phyloP scores from a whole-genome alignment of 2,888 invertebrate species.

The Micoletzkya japonica region DNA sequence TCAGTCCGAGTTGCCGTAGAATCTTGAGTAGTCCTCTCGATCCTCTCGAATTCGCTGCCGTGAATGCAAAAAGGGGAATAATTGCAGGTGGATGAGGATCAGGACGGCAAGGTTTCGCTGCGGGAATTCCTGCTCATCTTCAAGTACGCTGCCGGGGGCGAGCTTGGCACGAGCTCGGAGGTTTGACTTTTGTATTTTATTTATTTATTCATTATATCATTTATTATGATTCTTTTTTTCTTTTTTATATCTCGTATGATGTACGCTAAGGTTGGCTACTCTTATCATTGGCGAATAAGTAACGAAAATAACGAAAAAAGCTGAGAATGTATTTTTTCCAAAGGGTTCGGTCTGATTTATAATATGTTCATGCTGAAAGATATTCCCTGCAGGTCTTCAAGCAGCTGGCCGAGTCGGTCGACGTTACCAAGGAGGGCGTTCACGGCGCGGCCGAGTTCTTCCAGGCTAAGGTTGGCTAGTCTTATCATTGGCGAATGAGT shows the following conservation, averaged over 20 bases:
- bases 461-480: slow-evolving; percentile 45
- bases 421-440: slow-evolving; percentile 53
- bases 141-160: slow-evolving; percentile 88
- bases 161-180: slow-evolving; percentile 83
- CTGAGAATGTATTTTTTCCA: not conserved
- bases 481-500: too few species aligned
- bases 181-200: too few species aligned
- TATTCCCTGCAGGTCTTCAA: slow-evolving; percentile 35
- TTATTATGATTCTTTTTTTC: too few species aligned
- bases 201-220: too few species aligned
- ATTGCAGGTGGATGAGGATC: slow-evolving; percentile 68
- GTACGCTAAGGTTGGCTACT: too few species aligned
- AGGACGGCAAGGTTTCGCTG: slow-evolving; percentile 77
- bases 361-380: not conserved
- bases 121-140: slow-evolving; percentile 77
- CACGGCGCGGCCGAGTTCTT: slow-evolving; percentile 51
- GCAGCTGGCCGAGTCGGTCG: slow-evolving; percentile 46
- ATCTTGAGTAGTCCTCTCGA: not conserved
- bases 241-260: too few species aligned
- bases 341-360: too few species aligned
- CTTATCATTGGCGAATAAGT: not conserved
- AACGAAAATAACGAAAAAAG: not conserved
- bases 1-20: too few species aligned
- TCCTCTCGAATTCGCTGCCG: not conserved
- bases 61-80: not conserved